A percentile compares a stretch with the other conserved stretches of the same genome.
These are phyloP conservation scores for Oasisia sp. DNA, from an alignment of 2,888 invertebrate species.

Conservation along the genomic window DNA sequence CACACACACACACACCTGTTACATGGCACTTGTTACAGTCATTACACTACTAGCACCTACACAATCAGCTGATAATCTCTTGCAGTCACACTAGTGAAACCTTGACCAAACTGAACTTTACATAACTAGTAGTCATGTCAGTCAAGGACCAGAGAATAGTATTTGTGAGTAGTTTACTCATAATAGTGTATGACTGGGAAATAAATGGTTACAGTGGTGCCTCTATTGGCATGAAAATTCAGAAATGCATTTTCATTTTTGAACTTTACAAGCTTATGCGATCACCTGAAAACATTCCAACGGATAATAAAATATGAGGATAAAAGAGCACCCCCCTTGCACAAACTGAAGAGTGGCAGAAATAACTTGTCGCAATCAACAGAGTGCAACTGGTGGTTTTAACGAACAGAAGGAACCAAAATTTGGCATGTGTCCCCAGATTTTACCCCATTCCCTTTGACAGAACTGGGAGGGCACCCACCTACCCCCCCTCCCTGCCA, in stretches of 20 bases:
- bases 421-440: not conserved
- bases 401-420: not conserved
- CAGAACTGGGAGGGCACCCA: not conserved
- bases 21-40: too few species aligned
- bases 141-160: too few species aligned
- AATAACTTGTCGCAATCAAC: not conserved
- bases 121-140: too few species aligned
- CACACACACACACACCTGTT: not conserved
- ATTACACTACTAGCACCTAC: too few species aligned
- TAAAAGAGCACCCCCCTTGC: not conserved
- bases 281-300: not conserved
- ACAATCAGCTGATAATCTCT: too few species aligned
- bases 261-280: too few species aligned
- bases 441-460: not conserved
- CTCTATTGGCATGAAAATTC: too few species aligned
- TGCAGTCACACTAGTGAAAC: not conserved
- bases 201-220: too few species aligned
- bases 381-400: not conserved
- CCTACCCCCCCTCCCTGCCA: constrained; percentile 42
- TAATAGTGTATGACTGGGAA: too few species aligned
- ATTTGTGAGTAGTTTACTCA: too few species aligned
- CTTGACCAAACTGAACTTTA: not conserved
- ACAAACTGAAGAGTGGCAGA: not conserved
- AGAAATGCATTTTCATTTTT: too few species aligned
- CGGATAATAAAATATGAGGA: not conserved